A percentile compares a stretch with the other conserved stretches of the same genome.
phyloP scores from a whole-genome alignment of 2,113 vertebrate genomes.

The Sterrhoptilus dennistouni region DNA sequence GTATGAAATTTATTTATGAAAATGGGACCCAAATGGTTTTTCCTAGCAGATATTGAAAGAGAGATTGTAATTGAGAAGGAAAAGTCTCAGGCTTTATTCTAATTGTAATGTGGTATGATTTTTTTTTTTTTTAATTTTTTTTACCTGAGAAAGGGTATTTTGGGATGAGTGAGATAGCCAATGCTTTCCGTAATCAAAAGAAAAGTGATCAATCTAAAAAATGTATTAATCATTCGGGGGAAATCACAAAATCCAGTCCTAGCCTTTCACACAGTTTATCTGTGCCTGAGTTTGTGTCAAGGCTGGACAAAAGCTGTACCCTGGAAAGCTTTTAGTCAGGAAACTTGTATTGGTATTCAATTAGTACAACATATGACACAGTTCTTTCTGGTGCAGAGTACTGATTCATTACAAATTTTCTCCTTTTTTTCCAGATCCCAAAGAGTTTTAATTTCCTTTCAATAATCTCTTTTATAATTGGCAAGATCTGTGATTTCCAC shows the following conservation, averaged over 20 bases:
- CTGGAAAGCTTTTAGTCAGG: not conserved
- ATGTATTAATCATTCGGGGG: not conserved
- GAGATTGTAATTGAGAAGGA: not conserved
- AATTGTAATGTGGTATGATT: not conserved
- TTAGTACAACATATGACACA: not conserved
- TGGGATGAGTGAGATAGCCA: not conserved
- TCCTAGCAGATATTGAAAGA: not conserved
- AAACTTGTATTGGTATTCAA: not conserved
- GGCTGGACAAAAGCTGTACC: not conserved
- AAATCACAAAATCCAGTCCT: not conserved
- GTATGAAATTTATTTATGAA: not conserved
- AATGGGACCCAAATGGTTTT: not conserved
- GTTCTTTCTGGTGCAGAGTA: not conserved
- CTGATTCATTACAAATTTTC: not conserved
- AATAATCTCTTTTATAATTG: not conserved
- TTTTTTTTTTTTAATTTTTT: not conserved
- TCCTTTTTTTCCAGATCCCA: not conserved
- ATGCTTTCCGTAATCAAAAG: not conserved
- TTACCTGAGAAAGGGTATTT: not conserved
- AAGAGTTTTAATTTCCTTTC: not conserved
- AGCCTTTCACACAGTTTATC: rapidly evolving
- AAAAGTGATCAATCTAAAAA: not conserved
- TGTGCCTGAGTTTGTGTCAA: not conserved
- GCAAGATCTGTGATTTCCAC: not conserved
- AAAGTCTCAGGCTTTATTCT: not conserved